phyloP scores from a whole-genome alignment of 2,113 vertebrate genomes.

The Oplegnathus fasciatus region DNA sequence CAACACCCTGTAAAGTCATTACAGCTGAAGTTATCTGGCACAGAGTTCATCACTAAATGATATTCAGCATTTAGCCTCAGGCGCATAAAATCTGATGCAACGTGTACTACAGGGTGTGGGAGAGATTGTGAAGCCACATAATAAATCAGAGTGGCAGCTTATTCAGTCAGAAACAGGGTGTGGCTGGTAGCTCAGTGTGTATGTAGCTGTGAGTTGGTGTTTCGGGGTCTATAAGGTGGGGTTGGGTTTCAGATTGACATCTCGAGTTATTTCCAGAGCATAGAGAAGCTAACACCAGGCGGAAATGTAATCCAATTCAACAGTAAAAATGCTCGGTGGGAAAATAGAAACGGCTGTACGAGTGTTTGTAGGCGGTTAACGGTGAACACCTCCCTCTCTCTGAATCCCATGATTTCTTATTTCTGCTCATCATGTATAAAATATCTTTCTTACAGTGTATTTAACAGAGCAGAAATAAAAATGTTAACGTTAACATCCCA shows the following conservation, averaged over 20 bases:
- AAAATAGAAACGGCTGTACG: not conserved
- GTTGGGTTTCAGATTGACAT: slow-evolving; percentile 53
- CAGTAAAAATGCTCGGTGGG: slow-evolving; percentile 4
- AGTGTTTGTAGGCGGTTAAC: not conserved
- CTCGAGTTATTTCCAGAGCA: slow-evolving; percentile 56
- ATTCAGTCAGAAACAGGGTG: slow-evolving; percentile 27
- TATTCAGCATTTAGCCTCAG: not conserved
- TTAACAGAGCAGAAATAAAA: not conserved
- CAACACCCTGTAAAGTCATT: not conserved
- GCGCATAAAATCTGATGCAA: slow-evolving; percentile 18
- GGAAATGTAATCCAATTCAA: not conserved
- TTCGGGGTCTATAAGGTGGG: slow-evolving; percentile 21
- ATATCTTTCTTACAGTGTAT: not conserved
- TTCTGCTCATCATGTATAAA: not conserved
- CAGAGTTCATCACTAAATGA: not conserved
- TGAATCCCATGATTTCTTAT: not conserved
- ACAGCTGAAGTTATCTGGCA: not conserved
- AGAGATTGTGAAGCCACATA: not conserved
- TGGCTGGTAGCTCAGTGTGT: not conserved
- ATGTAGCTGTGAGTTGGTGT: not conserved
- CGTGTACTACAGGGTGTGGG: not conserved
- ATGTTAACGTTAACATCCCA: not conserved
- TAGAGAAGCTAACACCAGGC: slow-evolving; percentile 42
- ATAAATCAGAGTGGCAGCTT: slow-evolving; percentile 7
- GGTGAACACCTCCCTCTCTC: no score